phyloP scores from a whole-genome alignment of 2,888 invertebrate genomes.

The Cerastis rubricosa region DNA sequence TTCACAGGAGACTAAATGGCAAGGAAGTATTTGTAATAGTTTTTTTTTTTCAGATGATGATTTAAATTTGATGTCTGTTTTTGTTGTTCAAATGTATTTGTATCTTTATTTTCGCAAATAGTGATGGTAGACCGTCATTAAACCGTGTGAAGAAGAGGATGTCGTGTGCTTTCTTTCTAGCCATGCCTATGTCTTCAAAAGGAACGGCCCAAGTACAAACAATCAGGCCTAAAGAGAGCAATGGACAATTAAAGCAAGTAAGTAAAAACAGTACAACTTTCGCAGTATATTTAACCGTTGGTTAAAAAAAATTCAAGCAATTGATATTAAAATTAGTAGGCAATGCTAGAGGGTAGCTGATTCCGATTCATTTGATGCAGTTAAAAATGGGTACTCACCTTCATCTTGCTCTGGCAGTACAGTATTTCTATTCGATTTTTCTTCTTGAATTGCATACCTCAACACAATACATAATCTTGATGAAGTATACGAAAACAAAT shows the following conservation, averaged over 20 bases:
- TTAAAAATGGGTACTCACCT: background rate
- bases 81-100: conserved; percentile 4
- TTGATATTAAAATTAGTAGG: background rate
- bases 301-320: conserved; percentile 17
- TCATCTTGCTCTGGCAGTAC: background rate
- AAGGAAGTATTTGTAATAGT: background rate
- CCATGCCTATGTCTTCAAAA: conserved; percentile 10
- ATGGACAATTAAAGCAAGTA: conserved; percentile 32
- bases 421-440: conserved; percentile 7
- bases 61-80: conserved; percentile 16
- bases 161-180: conserved; percentile 1
- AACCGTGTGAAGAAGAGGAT: background rate
- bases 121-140: background rate
- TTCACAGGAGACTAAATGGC: background rate
- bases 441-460: background rate
- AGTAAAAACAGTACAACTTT: conserved; percentile 26
- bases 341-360: conserved; percentile 5
- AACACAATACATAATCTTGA: background rate
- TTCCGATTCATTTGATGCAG: background rate
- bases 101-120: background rate
- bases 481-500: background rate
- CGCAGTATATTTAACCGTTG: background rate
- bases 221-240: conserved; percentile 22
- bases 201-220: conserved; percentile 1
- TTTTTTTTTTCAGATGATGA: background rate